Percentiles rank a stretch among this genome's conserved stretches.
Evolutionary conservation across 2,888 invertebrate species (phyloP).

Genomic region (Drosophila pegasa): DNA sequence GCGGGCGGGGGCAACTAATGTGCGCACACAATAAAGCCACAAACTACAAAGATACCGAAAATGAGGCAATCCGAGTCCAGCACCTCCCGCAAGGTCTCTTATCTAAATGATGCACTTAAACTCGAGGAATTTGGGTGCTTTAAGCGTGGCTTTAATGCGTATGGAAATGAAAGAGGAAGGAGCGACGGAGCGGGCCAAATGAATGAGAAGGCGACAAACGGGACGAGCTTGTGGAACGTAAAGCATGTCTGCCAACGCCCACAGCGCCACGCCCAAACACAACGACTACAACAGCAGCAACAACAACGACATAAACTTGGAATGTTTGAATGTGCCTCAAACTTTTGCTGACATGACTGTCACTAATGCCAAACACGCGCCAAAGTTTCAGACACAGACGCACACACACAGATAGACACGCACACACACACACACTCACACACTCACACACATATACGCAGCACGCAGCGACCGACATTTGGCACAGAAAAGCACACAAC

Average conservation of each 20-base stretch:
- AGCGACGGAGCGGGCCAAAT: constrained; percentile 3
- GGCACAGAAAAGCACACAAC: constrained; percentile 68
- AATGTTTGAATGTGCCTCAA: constrained; percentile 79
- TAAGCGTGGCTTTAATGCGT: constrained; percentile 60
- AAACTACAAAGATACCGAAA: constrained; percentile 16
- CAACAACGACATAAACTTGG: constrained; percentile 66
- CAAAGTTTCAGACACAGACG: constrained; percentile 76
- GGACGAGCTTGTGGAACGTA: constrained; percentile 33
- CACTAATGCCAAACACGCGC: constrained; percentile 81
- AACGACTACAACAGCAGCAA: no score
- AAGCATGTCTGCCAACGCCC: constrained; percentile 66
- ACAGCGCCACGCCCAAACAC: constrained; percentile 46
- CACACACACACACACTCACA: constrained; percentile 2
- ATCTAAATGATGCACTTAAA: constrained; percentile 60
- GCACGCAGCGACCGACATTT: constrained; percentile 58
- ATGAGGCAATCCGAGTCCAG: not conserved
- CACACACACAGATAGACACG: constrained; percentile 32
- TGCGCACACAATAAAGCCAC: constrained; percentile 16
- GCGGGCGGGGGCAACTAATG: no score
- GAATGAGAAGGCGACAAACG: constrained; percentile 1
- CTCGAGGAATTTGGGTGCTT: constrained; percentile 44
- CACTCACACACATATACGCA: constrained; percentile 10
- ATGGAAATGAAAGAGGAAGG: not conserved
- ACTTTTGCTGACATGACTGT: constrained; percentile 81
- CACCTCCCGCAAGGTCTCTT: constrained; percentile 11